A percentile compares a stretch with the other conserved stretches of the same genome.
phyloP scores from a whole-genome alignment of 2,797 vertebrate species.

The Pseudomugil gertrudae region DNA sequence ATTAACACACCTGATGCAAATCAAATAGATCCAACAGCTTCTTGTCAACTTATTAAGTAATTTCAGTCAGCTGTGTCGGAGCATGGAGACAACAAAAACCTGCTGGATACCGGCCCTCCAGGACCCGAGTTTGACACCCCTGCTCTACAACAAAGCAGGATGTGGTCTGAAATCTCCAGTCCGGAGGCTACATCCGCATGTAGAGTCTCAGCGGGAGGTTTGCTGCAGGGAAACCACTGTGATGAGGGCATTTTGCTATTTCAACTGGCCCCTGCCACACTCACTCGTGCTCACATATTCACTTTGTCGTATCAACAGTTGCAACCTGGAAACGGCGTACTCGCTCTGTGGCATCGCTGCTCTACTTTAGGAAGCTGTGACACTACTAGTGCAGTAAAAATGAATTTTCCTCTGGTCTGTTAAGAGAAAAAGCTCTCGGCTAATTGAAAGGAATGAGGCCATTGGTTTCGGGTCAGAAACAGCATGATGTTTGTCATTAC shows the following conservation, averaged over 20 bases:
- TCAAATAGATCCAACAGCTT: no score
- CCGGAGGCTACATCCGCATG: neutral
- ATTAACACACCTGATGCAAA: no score
- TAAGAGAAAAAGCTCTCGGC: slow-evolving; percentile 12
- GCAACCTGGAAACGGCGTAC: neutral
- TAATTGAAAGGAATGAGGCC: slow-evolving; percentile 41
- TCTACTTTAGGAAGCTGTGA: slow-evolving; percentile 21
- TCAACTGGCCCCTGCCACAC: slow-evolving; percentile 3
- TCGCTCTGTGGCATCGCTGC: slow-evolving; percentile 20
- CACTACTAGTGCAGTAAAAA: slow-evolving; percentile 15
- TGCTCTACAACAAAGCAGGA: no score
- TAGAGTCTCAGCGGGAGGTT: neutral
- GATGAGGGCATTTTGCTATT: slow-evolving; percentile 28
- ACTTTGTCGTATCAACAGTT: slow-evolving; percentile 41
- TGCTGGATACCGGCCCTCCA: no score
- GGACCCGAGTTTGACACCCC: no score
- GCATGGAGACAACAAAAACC: no score
- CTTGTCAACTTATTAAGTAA: no score
- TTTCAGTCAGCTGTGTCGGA: no score
- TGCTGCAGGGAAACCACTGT: neutral
- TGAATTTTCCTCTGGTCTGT: slow-evolving; percentile 17
- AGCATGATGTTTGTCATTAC: slow-evolving; percentile 59
- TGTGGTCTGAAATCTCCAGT: slow-evolving; percentile 47
- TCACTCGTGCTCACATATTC: slow-evolving; percentile 36
- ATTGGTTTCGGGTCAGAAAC: neutral